A percentile compares a stretch with the other conserved stretches of the same genome.
phyloP scores from a whole-genome alignment of 2,888 invertebrate species.

The Sympetrum striolatum region DNA sequence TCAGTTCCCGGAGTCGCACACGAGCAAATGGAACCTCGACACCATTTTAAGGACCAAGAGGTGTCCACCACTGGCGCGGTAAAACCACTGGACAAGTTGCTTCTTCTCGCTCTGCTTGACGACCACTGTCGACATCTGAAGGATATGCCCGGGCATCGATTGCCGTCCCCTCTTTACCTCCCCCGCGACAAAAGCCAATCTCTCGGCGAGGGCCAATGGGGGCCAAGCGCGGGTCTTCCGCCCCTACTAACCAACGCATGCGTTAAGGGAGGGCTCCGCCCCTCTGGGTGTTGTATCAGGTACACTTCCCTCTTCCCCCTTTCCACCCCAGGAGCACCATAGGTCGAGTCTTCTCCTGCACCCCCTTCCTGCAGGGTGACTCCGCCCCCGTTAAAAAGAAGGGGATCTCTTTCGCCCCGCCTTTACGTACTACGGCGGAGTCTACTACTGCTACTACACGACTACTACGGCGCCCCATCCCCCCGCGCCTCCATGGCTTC shows the following conservation, averaged over 20 bases:
- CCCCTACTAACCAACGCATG: not conserved
- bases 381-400: not conserved
- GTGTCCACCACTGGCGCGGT: not conserved
- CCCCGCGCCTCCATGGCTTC: not conserved
- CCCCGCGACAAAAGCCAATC: not conserved
- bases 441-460: not conserved
- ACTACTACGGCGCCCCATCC: not conserved
- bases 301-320: not conserved
- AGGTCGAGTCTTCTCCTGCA: not conserved
- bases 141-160: not conserved
- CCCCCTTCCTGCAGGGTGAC: not conserved
- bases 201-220: not conserved
- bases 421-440: not conserved
- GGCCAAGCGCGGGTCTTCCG: not conserved
- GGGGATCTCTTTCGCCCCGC: not conserved
- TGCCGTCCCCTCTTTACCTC: not conserved
- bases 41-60: not conserved
- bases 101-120: not conserved
- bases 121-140: not conserved
- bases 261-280: not conserved
- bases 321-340: not conserved
- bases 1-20: not conserved
- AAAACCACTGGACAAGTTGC: not conserved
- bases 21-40: not conserved
- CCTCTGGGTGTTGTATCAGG: not conserved